Evolutionary conservation across 2,113 vertebrate genomes (phyloP).

Genomic region (Gobius niger): DNA sequence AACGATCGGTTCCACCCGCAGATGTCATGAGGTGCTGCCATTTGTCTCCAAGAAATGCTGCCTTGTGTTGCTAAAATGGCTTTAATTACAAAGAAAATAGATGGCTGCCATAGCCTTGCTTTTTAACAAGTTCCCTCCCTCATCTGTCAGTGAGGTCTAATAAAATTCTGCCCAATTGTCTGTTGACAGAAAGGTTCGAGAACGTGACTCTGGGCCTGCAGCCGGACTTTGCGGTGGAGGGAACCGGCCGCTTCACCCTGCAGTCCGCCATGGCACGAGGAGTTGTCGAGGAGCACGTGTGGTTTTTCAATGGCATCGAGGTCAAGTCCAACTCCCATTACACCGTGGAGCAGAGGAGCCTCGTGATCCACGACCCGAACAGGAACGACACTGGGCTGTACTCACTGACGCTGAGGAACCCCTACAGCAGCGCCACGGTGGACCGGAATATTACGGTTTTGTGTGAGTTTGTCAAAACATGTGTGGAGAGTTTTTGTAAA

Average conservation of each 20-base stretch:
- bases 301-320: conserved; percentile 53
- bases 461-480: conserved; percentile 61
- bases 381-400: conserved; percentile 65
- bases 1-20: too few relatives aligned
- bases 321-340: conserved; percentile 54
- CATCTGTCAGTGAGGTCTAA: not conserved
- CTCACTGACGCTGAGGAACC: conserved; percentile 61
- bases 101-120: too few relatives aligned
- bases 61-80: too few relatives aligned
- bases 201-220: conserved; percentile 31
- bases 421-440: conserved; percentile 49
- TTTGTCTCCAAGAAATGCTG: too few relatives aligned
- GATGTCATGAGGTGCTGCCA: too few relatives aligned
- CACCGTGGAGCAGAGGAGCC: conserved; percentile 23
- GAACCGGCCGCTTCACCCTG: conserved; percentile 39
- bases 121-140: too few relatives aligned
- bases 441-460: conserved; percentile 48
- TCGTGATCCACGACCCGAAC: conserved; percentile 50
- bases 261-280: conserved; percentile 53
- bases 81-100: too few relatives aligned
- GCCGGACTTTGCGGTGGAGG: conserved; percentile 48
- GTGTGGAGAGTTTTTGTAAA: not conserved
- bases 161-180: not conserved
- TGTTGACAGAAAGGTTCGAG: conserved; percentile 58
- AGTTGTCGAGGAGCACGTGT: conserved; percentile 43